Base-by-base conservation (phyloP, 2,888 invertebrate species). In the Dexiosoma caninum region DNA sequence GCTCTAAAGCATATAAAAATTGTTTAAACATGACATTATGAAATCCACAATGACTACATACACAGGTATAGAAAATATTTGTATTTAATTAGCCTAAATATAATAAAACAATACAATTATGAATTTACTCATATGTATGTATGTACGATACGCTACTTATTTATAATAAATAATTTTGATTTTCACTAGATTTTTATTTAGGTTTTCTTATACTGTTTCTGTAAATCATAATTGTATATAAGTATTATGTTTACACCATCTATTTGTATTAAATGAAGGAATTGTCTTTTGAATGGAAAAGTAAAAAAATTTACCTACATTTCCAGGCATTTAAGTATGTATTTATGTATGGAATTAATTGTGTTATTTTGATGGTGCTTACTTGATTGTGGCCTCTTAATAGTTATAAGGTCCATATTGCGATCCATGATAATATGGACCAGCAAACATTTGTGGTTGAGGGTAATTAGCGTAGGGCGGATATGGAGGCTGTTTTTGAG, bases 351-450 rank as follows among this genome's bases (percentile, higher is more conserved):
- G 19, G 35, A 12, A 14, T 21, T 32, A 21, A 10, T n/a, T 69
- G 70, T 78, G 69, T 72, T 67, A 78, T 69, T 35, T 21, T 60
- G 51, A 46, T 78, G 64, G 51, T 37, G 32, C n/a, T 10, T 16
- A 44, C 16, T 32, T 35, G 6, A 35, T 53, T 44, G 16, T 71
- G 27, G 27, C 30, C 35, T 30, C 53, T 94, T 93, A 97, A 92
- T 97, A 97, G 91, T 97, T 97, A 92, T 97, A 97, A 62, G 96
- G 97, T 67, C 96, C 96, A 90, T 97, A 97, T 89, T 97, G 97
- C 64, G 97, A 96, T 86, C 96, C 96, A 90, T 96, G 96, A 91
- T 97, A 97, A 88, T 95, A 95, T 35, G 96, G 96, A 44, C 95
- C 95, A 76, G 96, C 95, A 91, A 97, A 97, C 67, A 96, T 94